Evolutionary conservation across 2,888 invertebrate species (phyloP).

Genomic region (Scaptomyza reducta): DNA sequence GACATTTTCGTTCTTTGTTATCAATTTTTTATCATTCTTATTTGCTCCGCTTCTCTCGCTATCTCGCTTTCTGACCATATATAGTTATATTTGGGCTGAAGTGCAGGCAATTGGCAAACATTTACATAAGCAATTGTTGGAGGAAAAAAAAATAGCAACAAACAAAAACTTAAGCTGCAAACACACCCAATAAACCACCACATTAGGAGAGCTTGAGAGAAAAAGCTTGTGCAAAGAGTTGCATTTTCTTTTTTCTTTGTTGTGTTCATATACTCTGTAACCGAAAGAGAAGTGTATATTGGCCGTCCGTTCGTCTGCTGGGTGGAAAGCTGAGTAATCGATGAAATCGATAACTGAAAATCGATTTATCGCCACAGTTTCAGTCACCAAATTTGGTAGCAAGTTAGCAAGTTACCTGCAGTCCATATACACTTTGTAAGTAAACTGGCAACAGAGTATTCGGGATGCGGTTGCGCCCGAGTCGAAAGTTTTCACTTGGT

Average conservation of each 20-base stretch:
- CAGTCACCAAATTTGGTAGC: no score
- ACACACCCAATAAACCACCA: conserved; percentile 18
- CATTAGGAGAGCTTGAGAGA: not conserved
- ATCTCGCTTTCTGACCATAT: not conserved
- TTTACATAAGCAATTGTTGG: conserved; percentile 65
- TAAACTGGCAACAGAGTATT: not conserved
- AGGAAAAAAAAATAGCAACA: conserved; percentile 17
- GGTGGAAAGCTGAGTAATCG: no score
- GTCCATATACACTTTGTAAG: no score
- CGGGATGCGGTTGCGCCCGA: not conserved
- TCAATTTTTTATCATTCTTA: not conserved
- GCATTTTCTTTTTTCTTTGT: not conserved
- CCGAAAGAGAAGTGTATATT: no score
- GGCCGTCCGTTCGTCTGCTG: no score
- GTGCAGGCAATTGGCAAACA: conserved; percentile 44
- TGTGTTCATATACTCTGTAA: not conserved
- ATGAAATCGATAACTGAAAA: no score
- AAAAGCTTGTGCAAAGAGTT: conserved; percentile 5
- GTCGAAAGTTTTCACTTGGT: not conserved
- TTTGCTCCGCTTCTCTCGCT: not conserved
- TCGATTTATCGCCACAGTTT: no score
- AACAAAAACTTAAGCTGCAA: conserved; percentile 42
- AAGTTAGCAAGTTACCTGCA: no score
- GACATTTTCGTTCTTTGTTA: not conserved
- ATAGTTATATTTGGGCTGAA: conserved; percentile 6